Base-by-base conservation (phyloP, 2,888 invertebrate genomes). In the Drosophila mayaguana region DNA sequence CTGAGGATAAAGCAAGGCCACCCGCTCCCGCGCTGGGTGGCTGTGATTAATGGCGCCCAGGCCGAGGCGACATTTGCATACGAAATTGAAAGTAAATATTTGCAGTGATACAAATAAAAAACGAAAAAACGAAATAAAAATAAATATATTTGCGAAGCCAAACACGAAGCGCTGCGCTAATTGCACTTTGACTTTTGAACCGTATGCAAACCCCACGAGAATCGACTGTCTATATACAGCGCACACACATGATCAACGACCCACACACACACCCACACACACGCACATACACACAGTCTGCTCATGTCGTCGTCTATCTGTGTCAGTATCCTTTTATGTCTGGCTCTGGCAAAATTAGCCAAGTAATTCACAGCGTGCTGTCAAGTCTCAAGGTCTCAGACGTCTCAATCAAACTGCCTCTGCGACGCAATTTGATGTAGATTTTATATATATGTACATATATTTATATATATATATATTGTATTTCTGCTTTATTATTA, bases 81-180 rank as follows among this genome's bases (percentile, higher is more conserved):
- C 81, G 82, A 90, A 88, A 87, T 87, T 90, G 87, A 87, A 87
- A 90, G 89, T 69, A 87, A 86, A 87, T 85, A 88, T 89, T 85
- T 85, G 88, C 80, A 75, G 60, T 77, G 77, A 89, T 88, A 87
- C 70, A 53, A 72, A 62, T 22, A 56, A 55, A 42, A 45, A 45
- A n/a, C n/a, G n/a, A n/a, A 63, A 61, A 65, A 62, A 42, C 11
- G 12, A 43, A 11, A 3, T 11, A 28, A 45, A 51, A 28, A 28
- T 8, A 28, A 28, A 28, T 28, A 28, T 28, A 28, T 46, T 42
- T 55, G 22, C 18, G 28, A 22, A 50, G 50, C 22, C 55, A 56
- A 61, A 45, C 45, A 69, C 53, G 59, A 36, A 63, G 50, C 63
- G 48, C 59, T 67, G 50, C 77, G 85, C 83, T 85, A 84, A 84